Evolutionary conservation across 2,797 vertebrate species (phyloP).

Genomic region (Lophotriccus pileatus): DNA sequence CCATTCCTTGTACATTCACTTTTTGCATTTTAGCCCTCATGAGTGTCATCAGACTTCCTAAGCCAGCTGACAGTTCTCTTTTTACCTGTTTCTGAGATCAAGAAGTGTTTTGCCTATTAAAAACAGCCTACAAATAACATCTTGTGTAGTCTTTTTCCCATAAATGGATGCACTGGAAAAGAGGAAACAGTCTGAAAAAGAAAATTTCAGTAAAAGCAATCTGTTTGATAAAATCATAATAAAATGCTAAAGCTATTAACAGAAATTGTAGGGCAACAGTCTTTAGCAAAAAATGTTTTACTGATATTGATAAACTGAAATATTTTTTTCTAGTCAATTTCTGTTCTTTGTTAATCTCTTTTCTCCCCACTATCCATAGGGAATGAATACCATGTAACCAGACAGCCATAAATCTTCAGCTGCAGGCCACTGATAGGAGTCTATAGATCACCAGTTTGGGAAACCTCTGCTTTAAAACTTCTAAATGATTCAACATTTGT

Average conservation of each 20-base stretch:
- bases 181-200: background rate
- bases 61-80: background rate
- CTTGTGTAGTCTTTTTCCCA: background rate
- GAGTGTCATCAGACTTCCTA: background rate
- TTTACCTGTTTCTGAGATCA: background rate
- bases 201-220: background rate
- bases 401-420: background rate
- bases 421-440: background rate
- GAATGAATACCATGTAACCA: background rate
- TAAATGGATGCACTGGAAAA: background rate
- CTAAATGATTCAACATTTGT: slow-evolving; percentile 3
- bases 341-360: background rate
- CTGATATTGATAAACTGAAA: background rate
- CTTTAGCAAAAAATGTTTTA: background rate
- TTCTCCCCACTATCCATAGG: background rate
- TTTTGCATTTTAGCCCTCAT: background rate
- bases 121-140: background rate
- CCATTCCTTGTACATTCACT: background rate
- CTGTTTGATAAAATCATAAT: background rate
- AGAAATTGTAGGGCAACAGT: background rate
- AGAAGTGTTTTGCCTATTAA: background rate
- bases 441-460: background rate
- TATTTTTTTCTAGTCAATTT: background rate
- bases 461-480: background rate
- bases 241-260: background rate